phyloP scores from a whole-genome alignment of 2,888 invertebrate genomes.

The Xestia sexstrigata region DNA sequence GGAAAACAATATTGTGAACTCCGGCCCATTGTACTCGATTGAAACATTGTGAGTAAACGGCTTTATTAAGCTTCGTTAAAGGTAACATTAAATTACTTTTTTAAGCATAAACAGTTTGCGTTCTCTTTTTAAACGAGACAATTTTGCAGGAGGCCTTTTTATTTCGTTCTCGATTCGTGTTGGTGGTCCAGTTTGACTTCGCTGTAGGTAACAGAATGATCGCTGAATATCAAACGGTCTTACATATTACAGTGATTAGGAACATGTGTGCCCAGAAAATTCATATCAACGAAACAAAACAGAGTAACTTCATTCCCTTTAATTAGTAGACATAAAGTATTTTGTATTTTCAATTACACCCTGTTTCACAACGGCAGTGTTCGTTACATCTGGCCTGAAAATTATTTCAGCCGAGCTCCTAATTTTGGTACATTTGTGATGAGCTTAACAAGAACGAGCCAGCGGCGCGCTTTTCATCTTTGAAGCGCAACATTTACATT shows the following conservation, averaged over 20 bases:
- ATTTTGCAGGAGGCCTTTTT: constrained; percentile 21
- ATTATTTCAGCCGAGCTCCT: constrained; percentile 88
- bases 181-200: constrained; percentile 28
- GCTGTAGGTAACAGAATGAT: constrained; percentile 48
- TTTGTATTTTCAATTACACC: constrained; percentile 72
- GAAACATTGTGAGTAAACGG: constrained; percentile 64
- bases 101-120: constrained; percentile 36
- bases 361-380: constrained; percentile 70
- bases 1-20: constrained; percentile 74
- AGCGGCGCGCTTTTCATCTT: constrained; percentile 90
- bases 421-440: constrained; percentile 90
- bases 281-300: constrained; percentile 49
- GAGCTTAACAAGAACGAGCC: constrained; percentile 89
- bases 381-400: constrained; percentile 87
- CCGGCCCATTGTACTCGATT: constrained; percentile 56
- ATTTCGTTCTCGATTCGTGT: constrained; percentile 41
- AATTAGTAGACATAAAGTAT: constrained; percentile 72
- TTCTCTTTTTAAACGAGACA: constrained; percentile 40
- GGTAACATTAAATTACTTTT: constrained; percentile 42
- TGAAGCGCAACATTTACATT: constrained; percentile 91
- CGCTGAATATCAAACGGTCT: constrained; percentile 25
- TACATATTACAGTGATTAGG: constrained; percentile 30
- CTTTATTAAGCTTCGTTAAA: constrained; percentile 61
- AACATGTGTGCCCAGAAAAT: constrained; percentile 54
- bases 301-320: constrained; percentile 62